phyloP scores from a whole-genome alignment of 2,113 vertebrate species.

The Strix aluco region DNA sequence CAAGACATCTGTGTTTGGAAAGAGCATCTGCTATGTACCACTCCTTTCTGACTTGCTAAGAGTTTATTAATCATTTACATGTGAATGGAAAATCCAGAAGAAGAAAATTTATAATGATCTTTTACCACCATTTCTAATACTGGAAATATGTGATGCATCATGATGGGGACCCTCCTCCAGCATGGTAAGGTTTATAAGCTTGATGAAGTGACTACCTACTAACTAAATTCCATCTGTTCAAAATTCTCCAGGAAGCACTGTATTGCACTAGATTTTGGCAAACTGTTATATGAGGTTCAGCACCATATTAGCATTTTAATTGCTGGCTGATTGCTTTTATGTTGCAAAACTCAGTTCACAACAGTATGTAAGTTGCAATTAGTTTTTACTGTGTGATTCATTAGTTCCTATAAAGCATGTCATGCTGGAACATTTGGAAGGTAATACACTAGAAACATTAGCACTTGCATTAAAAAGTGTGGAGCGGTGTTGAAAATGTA shows the following conservation, averaged over 20 bases:
- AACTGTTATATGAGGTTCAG: conserved; percentile 24
- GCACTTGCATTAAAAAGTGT: neutral
- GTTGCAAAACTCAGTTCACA: conserved; percentile 56
- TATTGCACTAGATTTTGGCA: conserved; percentile 19
- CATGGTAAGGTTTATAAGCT: neutral
- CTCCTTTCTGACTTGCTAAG: neutral
- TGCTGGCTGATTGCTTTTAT: conserved; percentile 71
- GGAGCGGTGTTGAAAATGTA: neutral
- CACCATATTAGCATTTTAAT: conserved; percentile 77
- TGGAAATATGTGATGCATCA: neutral
- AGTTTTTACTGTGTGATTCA: conserved; percentile 73
- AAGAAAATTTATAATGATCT: neutral
- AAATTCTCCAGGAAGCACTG: conserved; percentile 7
- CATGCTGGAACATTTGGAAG: conserved; percentile 47
- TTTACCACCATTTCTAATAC: neutral
- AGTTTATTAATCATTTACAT: neutral
- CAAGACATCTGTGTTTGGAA: neutral
- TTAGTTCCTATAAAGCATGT: conserved; percentile 62
- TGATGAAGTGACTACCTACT: conserved; percentile 29
- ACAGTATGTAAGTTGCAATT: conserved; percentile 68
- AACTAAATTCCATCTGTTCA: conserved; percentile 44
- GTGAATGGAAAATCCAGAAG: neutral
- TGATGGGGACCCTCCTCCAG: neutral
- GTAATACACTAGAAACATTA: conserved; percentile 53
- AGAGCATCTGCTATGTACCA: neutral